Base-by-base conservation (phyloP, 2,888 invertebrate genomes). In the Augiades crinisus region DNA sequence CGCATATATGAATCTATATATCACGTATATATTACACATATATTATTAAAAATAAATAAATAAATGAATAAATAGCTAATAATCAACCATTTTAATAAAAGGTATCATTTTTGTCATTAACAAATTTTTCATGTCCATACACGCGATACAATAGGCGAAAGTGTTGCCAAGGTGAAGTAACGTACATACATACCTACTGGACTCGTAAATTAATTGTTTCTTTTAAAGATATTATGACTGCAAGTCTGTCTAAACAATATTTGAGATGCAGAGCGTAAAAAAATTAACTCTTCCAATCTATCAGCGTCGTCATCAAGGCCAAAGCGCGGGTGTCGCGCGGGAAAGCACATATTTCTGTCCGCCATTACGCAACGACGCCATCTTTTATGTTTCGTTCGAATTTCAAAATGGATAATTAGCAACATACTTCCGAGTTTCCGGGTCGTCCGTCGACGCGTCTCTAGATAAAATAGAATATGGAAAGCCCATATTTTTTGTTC, bases 291-390 rank as follows among this genome's bases (percentile, higher is more conserved):
- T 14, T 38, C 33, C 69, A 62, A 82, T 85, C 78, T 70, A 75
- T 79, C 81, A 75, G 70, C 72, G 79, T 70, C 76, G 77, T 77
- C 78, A 73, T 67, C 83, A 85, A 85, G 84, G 85, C 78, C 82
- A 68, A 40, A 57, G 54, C 54, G 69, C 68, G 63, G 64, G 65
- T 67, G 67, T 68, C 45, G 52, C 54, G 62, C 60, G 62, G 49
- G 58, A 59, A 59, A 57, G 55, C 57, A 60, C 62, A 65, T 51
- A 51, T 51, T 84, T 81, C 78, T 67, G 56, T 67, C 71, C 58
- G 61, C 57, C 58, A 61, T 82, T 81, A 67, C 79, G 78, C 68
- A 81, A 81, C 57, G 40, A 14, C 12, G 47, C 51, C 46, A 55
- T 61, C 55, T 52, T 45, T 44, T 27, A 31, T 7, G 16, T 10